Evolutionary conservation across 2,888 invertebrate genomes (phyloP), one percentile per base, ranked within the genome.

Genomic region (Liodrosophila aerea): DNA sequence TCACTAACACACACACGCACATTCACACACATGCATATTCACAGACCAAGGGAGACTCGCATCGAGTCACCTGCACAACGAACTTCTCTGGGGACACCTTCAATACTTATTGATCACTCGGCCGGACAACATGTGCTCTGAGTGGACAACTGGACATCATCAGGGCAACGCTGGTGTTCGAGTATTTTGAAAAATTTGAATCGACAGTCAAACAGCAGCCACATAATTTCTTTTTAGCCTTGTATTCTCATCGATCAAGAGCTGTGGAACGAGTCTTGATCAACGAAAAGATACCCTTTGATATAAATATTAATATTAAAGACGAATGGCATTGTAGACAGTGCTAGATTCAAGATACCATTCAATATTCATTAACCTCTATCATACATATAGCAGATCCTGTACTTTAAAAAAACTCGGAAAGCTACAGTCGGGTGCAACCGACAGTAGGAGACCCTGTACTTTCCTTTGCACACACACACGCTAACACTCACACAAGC

Each of bases 201-300:
- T 80, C 64, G 63, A 69, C 72, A 52, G 59, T 62, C 16, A 49
- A 65, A 64, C 65, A 56, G 77, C 60, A 65, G 77, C 64, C 47
- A 52, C 41, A 73, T 52, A 66, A 74, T 73, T 70, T 84, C 77
- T 43, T 52, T 41, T 16, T 34, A 43, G 5, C 51, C 71, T 9
- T 85, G 82, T 85, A 71, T 71, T 85, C 73, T 78, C 82, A 83
- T 83, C 81, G 84, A 82, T 85, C 85, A 84, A 45, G n/a, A n/a
- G 9, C 36, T 27, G 34, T 29, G 16, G 33, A 33, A 49, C 11
- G 37, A 49, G 36, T n/a, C 27, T 4, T 2, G 2, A 40, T 45
- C 46, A 59, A 40, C 2, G 39, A 51, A 67, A 70, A 65, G 70
- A 66, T 41, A 37, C 70, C 62, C 50, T 31, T 49, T 47, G 56